A percentile compares a stretch with the other conserved stretches of the same genome.
Evolutionary conservation across 2,113 vertebrate species (phyloP).

Genomic region (Tyrannus savana): DNA sequence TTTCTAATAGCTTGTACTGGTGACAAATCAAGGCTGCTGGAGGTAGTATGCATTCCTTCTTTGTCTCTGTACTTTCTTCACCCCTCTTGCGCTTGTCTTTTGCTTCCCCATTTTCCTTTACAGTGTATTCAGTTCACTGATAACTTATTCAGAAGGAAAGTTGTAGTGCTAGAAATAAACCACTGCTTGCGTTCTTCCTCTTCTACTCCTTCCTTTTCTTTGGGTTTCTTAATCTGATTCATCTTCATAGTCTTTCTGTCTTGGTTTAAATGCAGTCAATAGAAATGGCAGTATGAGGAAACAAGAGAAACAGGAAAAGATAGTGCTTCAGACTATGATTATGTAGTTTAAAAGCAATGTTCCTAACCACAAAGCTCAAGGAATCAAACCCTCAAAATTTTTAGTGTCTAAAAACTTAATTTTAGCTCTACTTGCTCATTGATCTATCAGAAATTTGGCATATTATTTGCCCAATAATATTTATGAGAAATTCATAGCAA

Average conservation of each 20-base stretch:
- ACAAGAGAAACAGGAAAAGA: background rate
- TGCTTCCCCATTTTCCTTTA: background rate
- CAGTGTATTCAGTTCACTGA: background rate
- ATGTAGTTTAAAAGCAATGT: background rate
- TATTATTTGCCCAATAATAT: background rate
- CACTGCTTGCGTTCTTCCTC: background rate
- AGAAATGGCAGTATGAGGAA: background rate
- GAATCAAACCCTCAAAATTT: background rate
- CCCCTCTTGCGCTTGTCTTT: background rate
- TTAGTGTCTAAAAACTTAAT: background rate
- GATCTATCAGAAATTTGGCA: background rate
- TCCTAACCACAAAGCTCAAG: background rate
- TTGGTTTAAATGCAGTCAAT: background rate
- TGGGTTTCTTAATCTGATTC: background rate
- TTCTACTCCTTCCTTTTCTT: background rate
- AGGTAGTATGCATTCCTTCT: background rate
- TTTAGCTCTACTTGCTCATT: background rate
- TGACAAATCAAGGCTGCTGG: conserved; percentile 21
- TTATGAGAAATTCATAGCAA: background rate
- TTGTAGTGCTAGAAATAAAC: background rate
- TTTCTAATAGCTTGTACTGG: conserved; percentile 3
- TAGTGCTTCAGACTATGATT: background rate
- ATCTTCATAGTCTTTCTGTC: background rate
- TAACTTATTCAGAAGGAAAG: background rate
- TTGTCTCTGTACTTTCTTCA: background rate